Evolutionary conservation across 2,113 vertebrate genomes (phyloP).

Genomic region (Cyphomyrus plagiostoma): DNA sequence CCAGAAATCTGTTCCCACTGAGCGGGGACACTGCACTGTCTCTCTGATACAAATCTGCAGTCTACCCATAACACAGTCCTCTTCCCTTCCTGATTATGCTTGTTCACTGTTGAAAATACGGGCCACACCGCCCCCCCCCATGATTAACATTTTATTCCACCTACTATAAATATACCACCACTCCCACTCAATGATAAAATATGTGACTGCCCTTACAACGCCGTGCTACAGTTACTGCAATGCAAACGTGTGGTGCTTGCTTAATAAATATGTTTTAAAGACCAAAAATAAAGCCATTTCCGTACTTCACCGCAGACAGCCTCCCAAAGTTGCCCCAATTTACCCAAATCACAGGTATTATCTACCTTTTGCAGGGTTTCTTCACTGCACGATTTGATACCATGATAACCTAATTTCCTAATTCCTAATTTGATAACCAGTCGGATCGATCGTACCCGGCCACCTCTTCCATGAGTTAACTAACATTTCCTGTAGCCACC

Average conservation of each 20-base stretch:
- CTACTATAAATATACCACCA: background rate
- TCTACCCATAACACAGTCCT: background rate
- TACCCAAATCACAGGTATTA: background rate
- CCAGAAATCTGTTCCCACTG: slow-evolving; percentile 37
- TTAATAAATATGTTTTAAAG: background rate
- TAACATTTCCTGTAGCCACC: background rate
- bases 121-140: background rate
- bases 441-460: background rate
- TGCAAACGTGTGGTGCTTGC: background rate
- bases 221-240: background rate
- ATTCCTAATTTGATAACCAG: background rate
- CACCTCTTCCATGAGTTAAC: background rate
- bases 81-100: background rate
- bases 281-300: background rate
- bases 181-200: background rate
- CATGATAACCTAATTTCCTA: background rate
- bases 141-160: background rate
- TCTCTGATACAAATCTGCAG: background rate
- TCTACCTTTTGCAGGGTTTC: background rate
- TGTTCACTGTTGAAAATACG: background rate
- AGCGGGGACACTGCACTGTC: slow-evolving; percentile 13
- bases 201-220: background rate
- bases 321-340: background rate
- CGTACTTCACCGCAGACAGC: background rate
- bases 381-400: background rate